A percentile compares a stretch with the other conserved stretches of the same genome.
phyloP scores from a whole-genome alignment of 1,140 invertebrate genomes.

The Trachelipus rathkii region DNA sequence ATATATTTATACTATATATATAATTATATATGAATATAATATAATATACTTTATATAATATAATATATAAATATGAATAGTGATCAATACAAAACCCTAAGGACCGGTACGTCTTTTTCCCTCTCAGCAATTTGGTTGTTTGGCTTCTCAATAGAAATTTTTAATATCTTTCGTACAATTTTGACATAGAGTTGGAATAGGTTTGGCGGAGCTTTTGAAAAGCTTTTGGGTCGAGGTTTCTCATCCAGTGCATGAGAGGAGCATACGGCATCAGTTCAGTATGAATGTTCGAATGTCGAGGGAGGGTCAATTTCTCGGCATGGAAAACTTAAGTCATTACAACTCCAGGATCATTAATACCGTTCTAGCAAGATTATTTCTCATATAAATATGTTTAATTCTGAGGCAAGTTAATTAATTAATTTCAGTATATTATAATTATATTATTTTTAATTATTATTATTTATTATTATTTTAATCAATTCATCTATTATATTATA shows the following conservation, averaged over 20 bases:
- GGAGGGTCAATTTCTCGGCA: conserved; percentile 64
- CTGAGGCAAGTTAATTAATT: too few species aligned
- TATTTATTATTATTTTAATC: too few species aligned
- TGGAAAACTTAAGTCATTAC: conserved; percentile 56
- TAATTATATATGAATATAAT: too few species aligned
- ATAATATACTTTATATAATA: too few species aligned
- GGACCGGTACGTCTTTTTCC: conserved; percentile 31
- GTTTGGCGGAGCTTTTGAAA: conserved; percentile 74
- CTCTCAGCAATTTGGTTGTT: conserved; percentile 50
- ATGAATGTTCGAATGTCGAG: conserved; percentile 72
- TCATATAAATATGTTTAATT: too few species aligned
- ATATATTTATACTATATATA: too few species aligned
- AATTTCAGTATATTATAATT: too few species aligned
- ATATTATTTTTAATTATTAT: too few species aligned
- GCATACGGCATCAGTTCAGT: conserved; percentile 70
- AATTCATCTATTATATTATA: too few species aligned
- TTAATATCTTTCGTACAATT: conserved; percentile 80
- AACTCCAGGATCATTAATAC: conserved; percentile 65
- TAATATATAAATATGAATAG: too few species aligned
- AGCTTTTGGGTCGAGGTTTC: conserved; percentile 74
- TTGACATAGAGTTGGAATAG: conserved; percentile 71
- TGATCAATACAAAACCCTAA: too few species aligned
- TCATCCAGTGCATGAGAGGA: conserved; percentile 85
- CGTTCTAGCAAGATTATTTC: too few species aligned
- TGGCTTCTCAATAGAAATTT: conserved; percentile 72